These are phyloP conservation scores for Ambastaia sidthimunki DNA, from an alignment of 2,797 vertebrate species.

Conservation along the genomic window DNA sequence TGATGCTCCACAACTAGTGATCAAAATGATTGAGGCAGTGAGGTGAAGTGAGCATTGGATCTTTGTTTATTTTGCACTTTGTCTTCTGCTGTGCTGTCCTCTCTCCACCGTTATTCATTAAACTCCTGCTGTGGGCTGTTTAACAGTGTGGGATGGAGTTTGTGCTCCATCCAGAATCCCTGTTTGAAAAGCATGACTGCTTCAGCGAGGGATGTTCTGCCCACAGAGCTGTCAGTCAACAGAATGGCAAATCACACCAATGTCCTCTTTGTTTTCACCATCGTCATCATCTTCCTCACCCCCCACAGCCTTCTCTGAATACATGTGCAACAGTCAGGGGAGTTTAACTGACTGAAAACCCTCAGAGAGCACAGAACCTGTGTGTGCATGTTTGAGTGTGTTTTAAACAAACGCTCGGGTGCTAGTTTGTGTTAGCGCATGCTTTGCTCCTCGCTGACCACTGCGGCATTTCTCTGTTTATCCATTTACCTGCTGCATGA, in stretches of 20 bases:
- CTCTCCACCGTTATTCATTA: constrained; percentile 11
- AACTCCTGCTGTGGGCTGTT: constrained; percentile 38
- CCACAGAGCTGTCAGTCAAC: constrained; percentile 32
- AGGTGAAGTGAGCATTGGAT: constrained; percentile 16
- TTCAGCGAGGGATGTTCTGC: constrained; percentile 18
- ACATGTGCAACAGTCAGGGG: constrained; percentile 24
- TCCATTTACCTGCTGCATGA: neutral
- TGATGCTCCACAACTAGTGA: neutral
- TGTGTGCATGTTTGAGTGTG: constrained; percentile 18
- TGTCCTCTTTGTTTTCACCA: constrained; percentile 28
- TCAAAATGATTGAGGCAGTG: neutral
- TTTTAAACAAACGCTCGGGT: neutral
- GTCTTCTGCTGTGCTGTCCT: constrained; percentile 47
- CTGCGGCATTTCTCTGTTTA: neutral
- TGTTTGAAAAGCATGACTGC: constrained; percentile 50
- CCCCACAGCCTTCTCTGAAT: constrained; percentile 31
- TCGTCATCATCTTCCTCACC: constrained; percentile 37
- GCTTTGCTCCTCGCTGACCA: neutral
- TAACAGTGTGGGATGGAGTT: constrained; percentile 29
- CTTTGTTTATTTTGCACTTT: constrained; percentile 5
- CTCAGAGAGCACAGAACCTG: neutral
- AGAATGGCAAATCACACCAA: constrained; percentile 44
- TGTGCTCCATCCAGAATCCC: constrained; percentile 44
- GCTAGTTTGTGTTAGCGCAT: constrained; percentile 20
- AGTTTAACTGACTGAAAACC: constrained; percentile 16